Evolutionary conservation across 2,113 vertebrate genomes (phyloP).

Genomic region (Grammomys surdaster): DNA sequence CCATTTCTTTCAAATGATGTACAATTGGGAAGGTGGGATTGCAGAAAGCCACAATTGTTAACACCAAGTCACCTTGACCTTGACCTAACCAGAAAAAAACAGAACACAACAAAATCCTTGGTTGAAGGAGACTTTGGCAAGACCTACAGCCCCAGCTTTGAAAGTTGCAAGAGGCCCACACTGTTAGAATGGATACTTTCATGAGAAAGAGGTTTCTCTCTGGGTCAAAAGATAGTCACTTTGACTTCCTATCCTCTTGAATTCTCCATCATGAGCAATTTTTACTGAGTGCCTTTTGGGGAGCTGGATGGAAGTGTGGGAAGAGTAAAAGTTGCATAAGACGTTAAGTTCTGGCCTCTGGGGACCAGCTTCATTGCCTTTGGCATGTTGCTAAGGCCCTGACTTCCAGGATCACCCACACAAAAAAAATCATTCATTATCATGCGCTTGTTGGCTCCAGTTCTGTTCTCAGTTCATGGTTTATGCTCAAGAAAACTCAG

Average conservation of each 20-base stretch:
- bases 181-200: fast-evolving
- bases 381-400: too few relatives aligned
- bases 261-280: background rate
- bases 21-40: constrained; percentile 19
- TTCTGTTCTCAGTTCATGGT: background rate
- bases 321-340: background rate
- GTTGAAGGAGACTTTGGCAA: background rate
- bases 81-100: background rate
- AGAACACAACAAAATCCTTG: background rate
- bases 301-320: background rate
- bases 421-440: background rate
- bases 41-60: constrained; percentile 44
- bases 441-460: background rate
- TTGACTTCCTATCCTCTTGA: background rate
- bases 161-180: background rate
- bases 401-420: background rate
- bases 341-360: background rate
- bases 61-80: constrained; percentile 50
- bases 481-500: background rate
- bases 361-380: background rate
- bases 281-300: background rate
- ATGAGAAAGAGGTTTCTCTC: fast-evolving
- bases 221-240: background rate
- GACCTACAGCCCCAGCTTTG: background rate
- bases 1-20: background rate